Evolutionary conservation across 2,113 vertebrate genomes (phyloP).

Genomic region (Melanocharis versteri): DNA sequence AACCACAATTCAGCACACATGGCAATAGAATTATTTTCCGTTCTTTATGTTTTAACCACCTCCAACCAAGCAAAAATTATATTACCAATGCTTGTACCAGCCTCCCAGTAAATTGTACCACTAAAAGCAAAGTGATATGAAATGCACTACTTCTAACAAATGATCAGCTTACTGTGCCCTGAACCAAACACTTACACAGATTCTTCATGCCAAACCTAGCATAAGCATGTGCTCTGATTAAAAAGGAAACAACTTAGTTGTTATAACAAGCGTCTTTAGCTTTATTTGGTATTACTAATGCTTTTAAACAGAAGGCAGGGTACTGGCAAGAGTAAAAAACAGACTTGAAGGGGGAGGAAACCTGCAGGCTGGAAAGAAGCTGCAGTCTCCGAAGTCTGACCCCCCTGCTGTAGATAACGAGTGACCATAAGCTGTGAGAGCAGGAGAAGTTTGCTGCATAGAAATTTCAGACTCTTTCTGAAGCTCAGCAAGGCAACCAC

Average conservation of each 20-base stretch:
- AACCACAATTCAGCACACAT: conserved; percentile 54
- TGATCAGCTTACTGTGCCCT: conserved; percentile 54
- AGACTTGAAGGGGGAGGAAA: conserved; percentile 66
- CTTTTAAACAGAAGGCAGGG: conserved; percentile 62
- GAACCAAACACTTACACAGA: conserved; percentile 63
- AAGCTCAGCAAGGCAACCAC: not conserved
- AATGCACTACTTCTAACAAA: conserved; percentile 65
- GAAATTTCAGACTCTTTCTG: not conserved
- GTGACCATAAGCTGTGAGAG: conserved; percentile 4
- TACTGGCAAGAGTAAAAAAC: conserved; percentile 59
- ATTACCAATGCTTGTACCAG: conserved; percentile 53
- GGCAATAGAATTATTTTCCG: conserved; percentile 47
- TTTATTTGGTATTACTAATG: conserved; percentile 73
- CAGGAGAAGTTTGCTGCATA: not conserved
- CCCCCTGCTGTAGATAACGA: conserved; percentile 9
- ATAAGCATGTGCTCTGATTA: conserved; percentile 71
- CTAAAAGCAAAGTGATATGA: conserved; percentile 53
- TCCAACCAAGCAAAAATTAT: conserved; percentile 66
- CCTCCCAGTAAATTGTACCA: conserved; percentile 56
- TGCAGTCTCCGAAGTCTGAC: not conserved
- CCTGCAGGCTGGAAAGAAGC: conserved; percentile 27
- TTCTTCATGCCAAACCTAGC: conserved; percentile 66
- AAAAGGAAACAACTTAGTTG: conserved; percentile 74
- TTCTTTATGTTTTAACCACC: conserved; percentile 55
- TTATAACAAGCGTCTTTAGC: conserved; percentile 69